Percentiles rank a stretch among this genome's conserved stretches.
phyloP scores from a whole-genome alignment of 2,888 invertebrate genomes.

The Heliconius aoede region DNA sequence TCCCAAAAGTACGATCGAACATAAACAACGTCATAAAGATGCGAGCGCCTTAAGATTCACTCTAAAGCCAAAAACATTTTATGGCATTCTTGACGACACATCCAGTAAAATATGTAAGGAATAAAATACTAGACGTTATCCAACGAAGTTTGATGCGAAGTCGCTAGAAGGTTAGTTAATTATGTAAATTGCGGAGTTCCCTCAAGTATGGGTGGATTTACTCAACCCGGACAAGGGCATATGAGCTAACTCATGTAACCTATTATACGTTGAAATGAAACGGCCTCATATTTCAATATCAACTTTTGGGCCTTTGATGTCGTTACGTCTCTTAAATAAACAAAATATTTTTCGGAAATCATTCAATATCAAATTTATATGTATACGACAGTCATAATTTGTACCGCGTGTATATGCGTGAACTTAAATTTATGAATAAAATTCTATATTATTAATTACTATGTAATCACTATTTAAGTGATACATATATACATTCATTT shows the following conservation, averaged over 20 bases:
- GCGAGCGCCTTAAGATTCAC: constrained; percentile 44
- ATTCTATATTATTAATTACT: too few species aligned
- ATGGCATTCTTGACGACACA: constrained; percentile 37
- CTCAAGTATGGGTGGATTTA: constrained; percentile 74
- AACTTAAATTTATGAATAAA: not conserved
- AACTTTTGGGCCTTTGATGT: constrained; percentile 29
- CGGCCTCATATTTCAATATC: constrained; percentile 30
- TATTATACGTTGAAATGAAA: constrained; percentile 30
- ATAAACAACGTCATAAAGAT: constrained; percentile 42
- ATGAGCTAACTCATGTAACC: constrained; percentile 32
- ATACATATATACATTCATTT: too few species aligned
- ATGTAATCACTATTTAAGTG: too few species aligned
- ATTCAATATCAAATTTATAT: constrained; percentile 13
- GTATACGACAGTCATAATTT: constrained; percentile 2
- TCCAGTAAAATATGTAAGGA: constrained; percentile 47
- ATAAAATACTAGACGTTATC: constrained; percentile 47
- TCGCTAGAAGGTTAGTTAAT: constrained; percentile 71
- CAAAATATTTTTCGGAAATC: constrained; percentile 17
- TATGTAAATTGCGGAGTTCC: constrained; percentile 75
- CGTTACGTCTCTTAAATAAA: constrained; percentile 17
- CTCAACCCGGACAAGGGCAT: constrained; percentile 55
- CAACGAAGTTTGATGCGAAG: constrained; percentile 51
- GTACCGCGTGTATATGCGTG: not conserved
- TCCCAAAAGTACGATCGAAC: constrained; percentile 35
- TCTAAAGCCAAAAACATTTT: constrained; percentile 46